Evolutionary conservation across 2,797 vertebrate species (phyloP).

Genomic region (Carapus acus): DNA sequence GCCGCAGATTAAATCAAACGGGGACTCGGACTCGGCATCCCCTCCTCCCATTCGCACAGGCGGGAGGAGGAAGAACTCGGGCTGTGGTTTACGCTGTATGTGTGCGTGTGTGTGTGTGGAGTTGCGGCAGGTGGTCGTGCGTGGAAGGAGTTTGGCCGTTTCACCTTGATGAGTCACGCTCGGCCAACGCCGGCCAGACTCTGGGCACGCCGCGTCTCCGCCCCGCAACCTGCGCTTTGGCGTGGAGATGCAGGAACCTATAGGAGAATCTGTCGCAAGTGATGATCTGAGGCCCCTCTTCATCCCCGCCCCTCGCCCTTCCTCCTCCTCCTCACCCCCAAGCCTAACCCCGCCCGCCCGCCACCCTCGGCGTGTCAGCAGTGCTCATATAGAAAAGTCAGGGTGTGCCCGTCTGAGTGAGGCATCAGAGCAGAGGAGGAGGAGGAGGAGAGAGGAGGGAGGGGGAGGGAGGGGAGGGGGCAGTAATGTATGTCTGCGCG

Average conservation of each 20-base stretch:
- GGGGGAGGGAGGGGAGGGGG: constrained; percentile 7
- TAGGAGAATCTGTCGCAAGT: constrained; percentile 8
- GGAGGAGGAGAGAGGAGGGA: constrained; percentile 2
- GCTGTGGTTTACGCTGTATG: neutral
- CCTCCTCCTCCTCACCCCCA: no score
- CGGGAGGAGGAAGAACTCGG: no score
- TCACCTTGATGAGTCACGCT: constrained; percentile 55
- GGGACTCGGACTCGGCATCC: no score
- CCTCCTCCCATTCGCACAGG: no score
- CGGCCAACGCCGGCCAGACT: constrained; percentile 29
- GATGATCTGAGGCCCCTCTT: constrained; percentile 8
- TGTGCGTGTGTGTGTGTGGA: neutral
- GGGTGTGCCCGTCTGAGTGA: constrained; percentile 59
- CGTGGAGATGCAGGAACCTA: neutral
- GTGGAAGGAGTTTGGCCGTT: constrained; percentile 14
- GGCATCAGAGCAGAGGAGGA: constrained; percentile 25
- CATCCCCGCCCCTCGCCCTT: no score
- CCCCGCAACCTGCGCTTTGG: constrained; percentile 3
- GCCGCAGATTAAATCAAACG: no score
- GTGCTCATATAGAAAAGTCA: constrained; percentile 44
- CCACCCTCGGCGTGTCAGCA: constrained; percentile 31
- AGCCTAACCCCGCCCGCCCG: no score
- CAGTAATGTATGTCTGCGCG: constrained; percentile 38
- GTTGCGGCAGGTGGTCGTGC: neutral
- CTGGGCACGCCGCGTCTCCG: neutral